Conservation (phyloP, 30 jellyfish, hydroid and myxozoan species). For the Pseudorhiza aurosa region DNA sequence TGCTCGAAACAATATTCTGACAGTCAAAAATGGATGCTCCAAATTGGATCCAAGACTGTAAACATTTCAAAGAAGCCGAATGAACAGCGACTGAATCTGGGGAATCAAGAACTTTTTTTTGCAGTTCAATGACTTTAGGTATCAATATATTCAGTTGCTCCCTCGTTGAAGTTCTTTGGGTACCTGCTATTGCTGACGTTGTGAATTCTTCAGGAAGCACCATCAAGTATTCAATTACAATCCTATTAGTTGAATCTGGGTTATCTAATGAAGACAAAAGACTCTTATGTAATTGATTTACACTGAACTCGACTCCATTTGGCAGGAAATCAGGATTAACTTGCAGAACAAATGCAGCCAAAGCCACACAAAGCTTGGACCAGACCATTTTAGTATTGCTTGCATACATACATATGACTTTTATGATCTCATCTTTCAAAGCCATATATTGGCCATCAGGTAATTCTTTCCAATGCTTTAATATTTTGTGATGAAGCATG, state of each 20-base stretch:
- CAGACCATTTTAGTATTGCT: slow-evolving; percentile 60
- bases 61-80: slow-evolving; percentile 45
- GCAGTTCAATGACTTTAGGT: slow-evolving; percentile 47
- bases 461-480: slow-evolving; percentile 56
- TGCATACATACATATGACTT: slow-evolving; percentile 19
- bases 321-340: slow-evolving; percentile 44
- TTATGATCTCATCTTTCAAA: slow-evolving; percentile 57
- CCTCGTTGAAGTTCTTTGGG: slow-evolving; percentile 37
- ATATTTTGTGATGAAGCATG: slow-evolving; percentile 69
- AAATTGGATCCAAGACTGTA: slow-evolving; percentile 79
- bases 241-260: background rate
- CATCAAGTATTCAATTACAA: slow-evolving; percentile 54
- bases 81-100: background rate
- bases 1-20: slow-evolving; percentile 35
- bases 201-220: slow-evolving; percentile 70
- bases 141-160: slow-evolving; percentile 26
- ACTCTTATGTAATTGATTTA: slow-evolving; percentile 23
- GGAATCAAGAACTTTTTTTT: slow-evolving; percentile 19
- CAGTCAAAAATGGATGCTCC: slow-evolving; percentile 77
- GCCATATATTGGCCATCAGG: slow-evolving; percentile 49
- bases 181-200: slow-evolving; percentile 42
- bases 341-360: slow-evolving; percentile 58
- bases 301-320: slow-evolving; percentile 25
- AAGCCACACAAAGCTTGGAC: slow-evolving; percentile 64
- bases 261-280: background rate